Evolutionary conservation across 2,888 invertebrate genomes (phyloP).

Genomic region (Xylophagus ater): DNA sequence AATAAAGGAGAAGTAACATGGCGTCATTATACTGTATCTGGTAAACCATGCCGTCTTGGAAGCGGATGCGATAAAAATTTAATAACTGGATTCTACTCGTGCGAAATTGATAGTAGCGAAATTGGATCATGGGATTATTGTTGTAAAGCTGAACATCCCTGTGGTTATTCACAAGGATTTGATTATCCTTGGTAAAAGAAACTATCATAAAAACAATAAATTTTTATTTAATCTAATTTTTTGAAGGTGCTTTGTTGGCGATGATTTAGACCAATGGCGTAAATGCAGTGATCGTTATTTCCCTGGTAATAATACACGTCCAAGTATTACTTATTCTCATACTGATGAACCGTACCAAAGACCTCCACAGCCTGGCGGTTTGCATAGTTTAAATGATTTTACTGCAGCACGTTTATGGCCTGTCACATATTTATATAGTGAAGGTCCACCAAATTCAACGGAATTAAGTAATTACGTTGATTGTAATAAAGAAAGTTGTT

Average conservation of each 20-base stretch:
- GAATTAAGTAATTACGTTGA: constrained; percentile 40
- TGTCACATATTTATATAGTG: constrained; percentile 68
- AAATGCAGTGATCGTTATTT: constrained; percentile 77
- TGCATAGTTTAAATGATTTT: constrained; percentile 36
- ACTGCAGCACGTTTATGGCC: constrained; percentile 55
- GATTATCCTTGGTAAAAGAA: constrained; percentile 62
- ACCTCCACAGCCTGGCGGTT: constrained; percentile 34
- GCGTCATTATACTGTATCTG: constrained; percentile 69
- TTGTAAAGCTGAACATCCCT: constrained; percentile 68
- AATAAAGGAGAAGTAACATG: constrained; percentile 47
- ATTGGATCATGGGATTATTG: constrained; percentile 75
- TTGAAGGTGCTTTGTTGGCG: constrained; percentile 73
- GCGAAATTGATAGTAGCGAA: constrained; percentile 63
- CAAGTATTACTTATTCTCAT: constrained; percentile 17
- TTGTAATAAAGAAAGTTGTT: constrained; percentile 39
- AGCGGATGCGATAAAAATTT: constrained; percentile 59
- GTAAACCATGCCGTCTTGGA: constrained; percentile 63
- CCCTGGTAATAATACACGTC: constrained; percentile 39
- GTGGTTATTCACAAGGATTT: constrained; percentile 73
- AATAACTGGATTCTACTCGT: constrained; percentile 72
- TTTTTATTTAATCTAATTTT: not conserved
- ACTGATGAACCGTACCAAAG: constrained; percentile 30
- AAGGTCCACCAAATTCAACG: constrained; percentile 64
- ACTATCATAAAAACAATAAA: not conserved
- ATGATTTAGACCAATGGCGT: constrained; percentile 67